phyloP scores from a whole-genome alignment of 64 coral and sea anemone genomes.

The Montipora efflorescens region DNA sequence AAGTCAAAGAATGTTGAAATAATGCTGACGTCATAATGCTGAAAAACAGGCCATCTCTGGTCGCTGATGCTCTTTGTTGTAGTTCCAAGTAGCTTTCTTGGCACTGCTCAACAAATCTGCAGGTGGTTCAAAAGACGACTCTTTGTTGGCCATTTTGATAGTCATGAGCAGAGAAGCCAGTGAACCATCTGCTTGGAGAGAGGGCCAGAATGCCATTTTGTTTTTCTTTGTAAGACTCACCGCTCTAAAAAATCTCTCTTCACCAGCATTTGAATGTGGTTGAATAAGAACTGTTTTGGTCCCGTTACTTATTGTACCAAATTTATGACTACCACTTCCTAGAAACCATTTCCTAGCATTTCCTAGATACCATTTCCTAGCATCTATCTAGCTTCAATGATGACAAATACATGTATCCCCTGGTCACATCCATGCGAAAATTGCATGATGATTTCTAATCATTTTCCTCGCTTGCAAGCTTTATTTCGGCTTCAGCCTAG shows the following conservation, averaged over 20 bases:
- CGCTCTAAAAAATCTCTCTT: constrained; percentile 50
- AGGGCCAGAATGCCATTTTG: constrained; percentile 63
- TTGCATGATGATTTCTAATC: background rate
- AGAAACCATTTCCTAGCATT: constrained; percentile 52
- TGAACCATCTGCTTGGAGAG: constrained; percentile 43
- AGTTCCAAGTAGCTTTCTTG: constrained; percentile 64
- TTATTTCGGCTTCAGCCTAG: constrained; percentile 38
- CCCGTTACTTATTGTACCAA: constrained; percentile 29
- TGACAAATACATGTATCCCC: too few species aligned
- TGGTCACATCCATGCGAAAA: too few species aligned
- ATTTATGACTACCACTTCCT: constrained; percentile 18
- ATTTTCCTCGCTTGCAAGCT: constrained; percentile 39
- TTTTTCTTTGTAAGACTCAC: background rate
- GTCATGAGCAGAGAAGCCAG: constrained; percentile 58
- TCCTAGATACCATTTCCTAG: background rate
- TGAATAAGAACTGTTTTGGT: constrained; percentile 37
- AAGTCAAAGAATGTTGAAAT: too few species aligned
- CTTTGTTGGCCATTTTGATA: constrained; percentile 61
- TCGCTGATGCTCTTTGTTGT: constrained; percentile 39
- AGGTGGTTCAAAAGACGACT: constrained; percentile 48
- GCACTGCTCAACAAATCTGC: constrained; percentile 24
- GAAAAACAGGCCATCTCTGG: background rate
- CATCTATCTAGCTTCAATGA: too few species aligned
- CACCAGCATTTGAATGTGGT: constrained; percentile 62
- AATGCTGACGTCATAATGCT: too few species aligned